Evolutionary conservation across 2,113 vertebrate genomes (phyloP).

Genomic region (Callopanchax toddi): DNA sequence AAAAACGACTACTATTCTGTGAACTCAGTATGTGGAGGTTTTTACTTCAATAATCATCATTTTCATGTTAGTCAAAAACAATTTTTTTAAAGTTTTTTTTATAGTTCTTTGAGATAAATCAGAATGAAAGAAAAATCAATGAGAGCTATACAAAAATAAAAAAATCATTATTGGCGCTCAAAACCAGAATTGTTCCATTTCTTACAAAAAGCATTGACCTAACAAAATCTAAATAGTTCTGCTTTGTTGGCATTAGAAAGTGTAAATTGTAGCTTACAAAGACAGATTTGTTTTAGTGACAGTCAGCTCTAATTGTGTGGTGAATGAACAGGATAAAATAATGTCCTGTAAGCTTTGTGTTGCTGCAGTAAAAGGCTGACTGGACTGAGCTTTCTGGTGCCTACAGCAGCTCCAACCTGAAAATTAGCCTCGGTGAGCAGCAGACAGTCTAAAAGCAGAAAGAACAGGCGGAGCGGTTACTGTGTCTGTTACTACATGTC

Average conservation of each 20-base stretch:
- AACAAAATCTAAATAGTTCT: too few species aligned
- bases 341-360: conserved; percentile 5
- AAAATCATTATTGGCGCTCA: too few species aligned
- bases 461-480: not conserved
- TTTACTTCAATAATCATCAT: too few species aligned
- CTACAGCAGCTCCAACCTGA: conserved; percentile 25
- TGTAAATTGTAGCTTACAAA: conserved; percentile 19
- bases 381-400: not conserved
- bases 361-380: conserved; percentile 21
- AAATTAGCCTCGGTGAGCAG: conserved; percentile 11
- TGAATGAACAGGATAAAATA: conserved; percentile 2
- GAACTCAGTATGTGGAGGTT: too few species aligned
- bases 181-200: too few species aligned
- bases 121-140: too few species aligned
- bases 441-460: conserved; percentile 9
- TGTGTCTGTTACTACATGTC: conserved; percentile 12
- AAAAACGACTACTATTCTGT: too few species aligned
- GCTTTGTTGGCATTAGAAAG: not conserved
- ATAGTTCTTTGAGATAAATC: too few species aligned
- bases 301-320: conserved; percentile 21
- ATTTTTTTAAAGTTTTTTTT: too few species aligned
- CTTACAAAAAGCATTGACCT: too few species aligned
- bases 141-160: too few species aligned
- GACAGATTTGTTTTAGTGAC: conserved; percentile 2
- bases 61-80: too few species aligned